Base-by-base conservation (phyloP, 2,797 vertebrate genomes). In the Myotis vivesi region DNA sequence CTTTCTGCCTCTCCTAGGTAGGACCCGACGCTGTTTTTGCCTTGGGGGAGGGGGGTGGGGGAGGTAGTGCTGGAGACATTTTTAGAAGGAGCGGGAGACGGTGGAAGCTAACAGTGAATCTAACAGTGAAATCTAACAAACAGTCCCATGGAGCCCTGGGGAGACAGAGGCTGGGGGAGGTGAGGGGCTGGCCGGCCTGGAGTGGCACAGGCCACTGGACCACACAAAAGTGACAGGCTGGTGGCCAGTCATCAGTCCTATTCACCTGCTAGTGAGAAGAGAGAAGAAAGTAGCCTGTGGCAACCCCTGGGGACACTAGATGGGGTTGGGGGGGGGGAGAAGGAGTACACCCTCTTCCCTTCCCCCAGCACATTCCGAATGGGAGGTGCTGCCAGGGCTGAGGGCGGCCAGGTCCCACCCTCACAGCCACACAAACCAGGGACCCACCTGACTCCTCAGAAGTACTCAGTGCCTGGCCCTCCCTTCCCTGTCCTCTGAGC, bases 301-400 rank as follows among this genome's bases (percentile, higher is more conserved):
- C 1, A 5, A 41, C 22, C 20, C 25, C 53, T 28, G 66, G n/a
- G 41, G 33, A 80, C n/a, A 3, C 9, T 36, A 8, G 57, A 59
- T 5, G 11, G 57, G 3, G 12, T 0, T 5, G 8, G 53, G 33
- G 38, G 23, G 3, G 4, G 55, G 62, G 46, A 75, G 68, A 46
- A 20, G 57, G 25, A 33, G 12, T 6, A 1, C 1, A 22, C 2
- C 3, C 9, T 81, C 25, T 71, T n/a, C 2, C n/a, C 8, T 10
- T 30, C 1, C 5, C 13, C 13, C 3, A 8, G n/a, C 9, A 0
- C 28, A 4, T 9, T 53, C 15, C 16, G 1, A 25, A 6, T 2
- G 13, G 22, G 5, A 2, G 20, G 1, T 12, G 7, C 33, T 33
- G 33, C 30, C 20, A 22, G 23, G n/a, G 12, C 20, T 15, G 1